Base-by-base conservation (phyloP, 1,140 invertebrate species). In the Drosophila miranda region DNA sequence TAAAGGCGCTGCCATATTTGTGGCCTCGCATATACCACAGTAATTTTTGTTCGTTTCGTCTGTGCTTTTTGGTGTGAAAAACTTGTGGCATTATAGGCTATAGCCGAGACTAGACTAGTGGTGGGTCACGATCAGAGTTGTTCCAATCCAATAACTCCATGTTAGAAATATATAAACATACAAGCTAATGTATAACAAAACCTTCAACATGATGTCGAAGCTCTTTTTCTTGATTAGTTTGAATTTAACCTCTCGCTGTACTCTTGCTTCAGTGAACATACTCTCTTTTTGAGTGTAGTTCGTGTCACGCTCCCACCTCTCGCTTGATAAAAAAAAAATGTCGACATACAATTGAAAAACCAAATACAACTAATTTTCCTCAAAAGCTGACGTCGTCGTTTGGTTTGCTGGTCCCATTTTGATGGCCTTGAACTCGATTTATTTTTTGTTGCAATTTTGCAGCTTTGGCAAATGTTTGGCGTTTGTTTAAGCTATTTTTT, bases 371-470 rank as follows among this genome's bases (percentile, higher is more conserved):
- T 62, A 62, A 81, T 86, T 86, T 84, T 86, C 60, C 75, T 69
- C 46, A 63, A 75, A 58, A 38, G 46, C 43, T 71, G 59, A 45
- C 55, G 56, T 57, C 30, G 42, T 46, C 53, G 38, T 41, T 62
- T 55, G 66, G 60, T 66, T 58, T 83, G 78, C 53, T 73, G 72
- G 83, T 75, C 77, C 76, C 49, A 72, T 89, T 88, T 67, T 45
- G 34, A 49, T 52, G 84, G 71, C 84, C 84, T 88, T 88, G 84
- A 88, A 89, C 84, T 75, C 60, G 75, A 84, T 88, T 89, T 61
- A 54, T 44, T 62, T 58, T 19, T 48, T 60, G 28, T 48, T 43
- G 46, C 30, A 28, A 26, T 38, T 44, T 46, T 28, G 42, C 28
- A 42, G 46, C 42, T 69, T 43, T 53, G 61, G 59, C 63, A 67